Base-by-base conservation (phyloP, 2,113 vertebrate genomes). In the Catharus bicknelli region DNA sequence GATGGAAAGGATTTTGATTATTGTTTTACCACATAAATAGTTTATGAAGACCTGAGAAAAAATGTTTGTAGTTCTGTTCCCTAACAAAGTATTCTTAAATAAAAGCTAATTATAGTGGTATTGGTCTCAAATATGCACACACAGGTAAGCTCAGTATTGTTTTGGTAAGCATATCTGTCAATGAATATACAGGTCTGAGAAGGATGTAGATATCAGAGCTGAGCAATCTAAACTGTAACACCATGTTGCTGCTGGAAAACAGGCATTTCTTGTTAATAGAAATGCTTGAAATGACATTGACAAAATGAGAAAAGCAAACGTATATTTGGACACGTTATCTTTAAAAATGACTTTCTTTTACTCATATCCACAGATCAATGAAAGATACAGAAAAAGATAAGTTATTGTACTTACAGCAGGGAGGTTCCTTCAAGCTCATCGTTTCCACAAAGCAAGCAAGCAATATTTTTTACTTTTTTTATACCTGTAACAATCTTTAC, bases 251-350 rank as follows among this genome's bases (percentile, higher is more conserved):
- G 34, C 29, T 85, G 22, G 26, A 88, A 92, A 45, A 43, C 40
- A 86, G 26, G 11, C 36, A 38, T 59, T 88, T 90, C 70, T 67
- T 81, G 13, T 69, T 91, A 91, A 89, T 83, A 83, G 54, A 90
- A 93, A 78, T 83, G 27, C 90, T 66, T 42, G 32, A 45, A 91
- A 89, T 91, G 70, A 29, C 14, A 19, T 50, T 86, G 87, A 68
- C 25, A 90, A 91, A 86, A 75, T 64, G 84, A 53, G 63, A 95
- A 86, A 82, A 91, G 7, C 11, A 81, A 92, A 30, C 23, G n/a
- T 38, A 29, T 76, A 68, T 91, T 94, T 83, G n/a, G 58, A 90
- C 54, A 73, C 6, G 26, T 13, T 54, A 19, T 43, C 61, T 85
- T 89, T 72, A 3, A 62, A 90, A 86, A 54, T 82, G 88, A 6